Evolutionary conservation across 2,888 invertebrate genomes (phyloP), one percentile per base, ranked within the genome.

Genomic region (Acronicta aceris): DNA sequence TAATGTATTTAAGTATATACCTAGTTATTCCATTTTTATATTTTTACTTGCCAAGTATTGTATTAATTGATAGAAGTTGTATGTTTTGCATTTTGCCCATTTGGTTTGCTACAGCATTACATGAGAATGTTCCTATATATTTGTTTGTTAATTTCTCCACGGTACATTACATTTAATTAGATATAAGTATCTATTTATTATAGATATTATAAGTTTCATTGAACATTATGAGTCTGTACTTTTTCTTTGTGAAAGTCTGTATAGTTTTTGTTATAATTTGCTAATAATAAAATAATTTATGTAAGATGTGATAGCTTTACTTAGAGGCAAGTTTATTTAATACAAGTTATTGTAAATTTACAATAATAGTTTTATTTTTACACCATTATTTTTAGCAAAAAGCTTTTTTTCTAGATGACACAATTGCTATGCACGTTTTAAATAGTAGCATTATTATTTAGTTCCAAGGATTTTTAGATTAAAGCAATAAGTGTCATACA

Each of bases 271-370:
- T 91, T 92, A 89, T 92, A 86, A 91, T 92, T 93, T 91, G 91
- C 92, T 90, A 89, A 87, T 85, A 79, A 78, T 83, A 78, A 81
- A 82, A 74, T 84, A 85, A 87, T 85, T 79, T 89, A 88, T 89
- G 88, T 93, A 92, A 92, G 90, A 92, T 92, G 92, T 93, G 93
- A 94, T 91, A 93, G 93, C 94, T 93, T 94, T 93, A 93, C 88
- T 87, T 93, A 93, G 91, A 90, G 87, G 87, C 91, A 90, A 92
- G 88, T 86, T 89, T 90, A 91, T 93, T 91, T 88, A 92, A 89
- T 89, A 89, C 83, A 89, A 90, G 87, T 91, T 91, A 91, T 90
- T 90, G 86, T 91, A 89, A 89, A 82, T 89, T 88, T 86, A 81
- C 84, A 69, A 77, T 73, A 81, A 84, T 87, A 84, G 85, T 84